Percentiles rank a stretch among this genome's conserved stretches.
phyloP scores from a whole-genome alignment of 2,113 vertebrate genomes.

The Malurus melanocephalus region DNA sequence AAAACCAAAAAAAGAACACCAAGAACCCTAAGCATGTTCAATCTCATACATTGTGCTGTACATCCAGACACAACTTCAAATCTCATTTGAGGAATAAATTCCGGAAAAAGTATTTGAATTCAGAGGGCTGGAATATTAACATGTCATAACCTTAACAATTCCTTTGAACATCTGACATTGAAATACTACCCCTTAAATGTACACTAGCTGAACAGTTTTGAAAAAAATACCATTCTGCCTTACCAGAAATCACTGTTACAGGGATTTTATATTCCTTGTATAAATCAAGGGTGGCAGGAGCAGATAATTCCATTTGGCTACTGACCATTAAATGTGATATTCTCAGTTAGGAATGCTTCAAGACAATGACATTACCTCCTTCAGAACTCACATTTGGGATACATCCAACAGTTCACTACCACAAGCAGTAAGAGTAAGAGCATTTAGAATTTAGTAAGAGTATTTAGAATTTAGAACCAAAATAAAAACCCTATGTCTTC shows the following conservation, averaged over 20 bases:
- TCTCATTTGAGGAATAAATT: neutral
- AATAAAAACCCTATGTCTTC: neutral
- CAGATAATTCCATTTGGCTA: neutral
- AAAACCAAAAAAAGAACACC: accelerated
- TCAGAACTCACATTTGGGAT: neutral
- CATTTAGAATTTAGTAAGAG: neutral
- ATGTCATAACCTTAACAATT: neutral
- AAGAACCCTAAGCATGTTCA: neutral
- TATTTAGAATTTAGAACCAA: neutral
- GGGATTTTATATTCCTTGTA: neutral
- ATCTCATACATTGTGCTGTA: neutral
- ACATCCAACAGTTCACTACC: neutral
- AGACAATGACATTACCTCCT: neutral
- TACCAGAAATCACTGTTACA: neutral
- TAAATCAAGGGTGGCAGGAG: neutral
- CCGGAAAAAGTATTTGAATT: neutral
- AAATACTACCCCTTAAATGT: neutral
- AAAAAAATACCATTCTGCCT: neutral
- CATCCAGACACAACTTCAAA: neutral
- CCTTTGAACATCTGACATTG: neutral
- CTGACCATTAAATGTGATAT: neutral
- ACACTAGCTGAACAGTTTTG: neutral
- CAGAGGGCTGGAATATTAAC: neutral
- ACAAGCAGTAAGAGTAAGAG: no score
- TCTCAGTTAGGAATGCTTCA: neutral